Percentiles rank a stretch among this genome's conserved stretches.
Conservation (phyloP, 1,140 invertebrate species). For the Rhagoletis zephyria region DNA sequence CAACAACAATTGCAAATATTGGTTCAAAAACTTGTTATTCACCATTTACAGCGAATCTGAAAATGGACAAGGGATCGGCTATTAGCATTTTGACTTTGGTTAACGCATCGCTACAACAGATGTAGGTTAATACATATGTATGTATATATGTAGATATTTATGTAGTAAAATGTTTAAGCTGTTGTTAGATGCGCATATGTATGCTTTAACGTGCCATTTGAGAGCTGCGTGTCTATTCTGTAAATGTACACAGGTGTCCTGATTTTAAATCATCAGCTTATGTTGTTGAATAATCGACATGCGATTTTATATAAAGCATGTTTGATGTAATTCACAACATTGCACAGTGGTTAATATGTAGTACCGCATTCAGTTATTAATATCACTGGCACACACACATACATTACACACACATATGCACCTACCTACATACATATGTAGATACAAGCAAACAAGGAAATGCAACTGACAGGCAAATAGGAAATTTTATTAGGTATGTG, state of each 20-base stretch:
- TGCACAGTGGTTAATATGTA: background rate
- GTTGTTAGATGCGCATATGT: too few species aligned
- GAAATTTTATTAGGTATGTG: too few species aligned
- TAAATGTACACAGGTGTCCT: slow-evolving; percentile 9
- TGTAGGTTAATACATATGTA: too few species aligned
- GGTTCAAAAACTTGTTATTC: background rate
- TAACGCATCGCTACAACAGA: too few species aligned
- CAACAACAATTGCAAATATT: background rate
- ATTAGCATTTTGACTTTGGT: background rate
- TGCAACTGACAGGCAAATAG: too few species aligned
- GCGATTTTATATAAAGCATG: slow-evolving; percentile 10
- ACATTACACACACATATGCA: background rate
- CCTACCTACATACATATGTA: background rate
- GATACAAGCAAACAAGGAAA: background rate
- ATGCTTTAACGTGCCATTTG: background rate
- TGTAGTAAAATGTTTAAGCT: too few species aligned
- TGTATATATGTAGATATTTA: too few species aligned
- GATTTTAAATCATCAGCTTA: background rate
- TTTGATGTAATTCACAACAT: background rate
- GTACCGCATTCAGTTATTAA: background rate
- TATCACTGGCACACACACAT: background rate
- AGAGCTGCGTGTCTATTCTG: background rate
- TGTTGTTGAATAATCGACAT: background rate
- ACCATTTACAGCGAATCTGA: background rate
- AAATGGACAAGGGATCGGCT: background rate